These are phyloP conservation scores for Arvicanthis niloticus DNA, from an alignment of 2,113 vertebrate species.

Conservation along the genomic window DNA sequence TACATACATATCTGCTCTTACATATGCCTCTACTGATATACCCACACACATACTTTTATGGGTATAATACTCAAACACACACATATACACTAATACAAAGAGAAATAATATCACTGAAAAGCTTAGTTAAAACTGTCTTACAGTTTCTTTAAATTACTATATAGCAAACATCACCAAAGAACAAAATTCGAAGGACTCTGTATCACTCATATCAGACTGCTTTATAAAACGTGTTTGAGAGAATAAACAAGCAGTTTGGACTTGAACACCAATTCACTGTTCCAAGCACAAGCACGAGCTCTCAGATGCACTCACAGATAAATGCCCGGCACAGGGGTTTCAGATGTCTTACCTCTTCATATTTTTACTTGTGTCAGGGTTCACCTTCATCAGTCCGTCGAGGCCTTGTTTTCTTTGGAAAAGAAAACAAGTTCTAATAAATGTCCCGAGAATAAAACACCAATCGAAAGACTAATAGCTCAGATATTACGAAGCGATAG, in stretches of 20 bases:
- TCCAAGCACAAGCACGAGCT: neutral
- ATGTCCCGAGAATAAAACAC: conserved; percentile 28
- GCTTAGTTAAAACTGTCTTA: neutral
- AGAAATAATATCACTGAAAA: conserved; percentile 23
- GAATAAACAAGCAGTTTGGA: neutral
- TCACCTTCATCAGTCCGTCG: conserved; percentile 57
- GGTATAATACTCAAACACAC: neutral
- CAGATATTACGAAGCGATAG: conserved; percentile 2
- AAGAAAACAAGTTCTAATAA: conserved; percentile 65
- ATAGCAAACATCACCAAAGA: conserved; percentile 1
- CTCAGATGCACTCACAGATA: neutral
- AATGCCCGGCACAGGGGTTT: neutral
- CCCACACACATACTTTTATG: neutral
- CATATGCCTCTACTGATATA: neutral
- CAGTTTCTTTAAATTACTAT: conserved; percentile 46
- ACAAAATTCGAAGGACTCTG: neutral
- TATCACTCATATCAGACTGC: neutral
- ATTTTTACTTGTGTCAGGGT: conserved; percentile 65
- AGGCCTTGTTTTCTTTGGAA: conserved; percentile 74
- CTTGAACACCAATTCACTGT: neutral
- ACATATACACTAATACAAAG: neutral
- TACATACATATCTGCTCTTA: neutral
- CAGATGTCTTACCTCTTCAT: conserved; percentile 69
- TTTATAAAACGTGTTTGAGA: neutral
- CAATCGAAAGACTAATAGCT: conserved; percentile 38